Evolutionary conservation across 2,797 vertebrate species (phyloP).

Genomic region (Anomalospiza imberbis): DNA sequence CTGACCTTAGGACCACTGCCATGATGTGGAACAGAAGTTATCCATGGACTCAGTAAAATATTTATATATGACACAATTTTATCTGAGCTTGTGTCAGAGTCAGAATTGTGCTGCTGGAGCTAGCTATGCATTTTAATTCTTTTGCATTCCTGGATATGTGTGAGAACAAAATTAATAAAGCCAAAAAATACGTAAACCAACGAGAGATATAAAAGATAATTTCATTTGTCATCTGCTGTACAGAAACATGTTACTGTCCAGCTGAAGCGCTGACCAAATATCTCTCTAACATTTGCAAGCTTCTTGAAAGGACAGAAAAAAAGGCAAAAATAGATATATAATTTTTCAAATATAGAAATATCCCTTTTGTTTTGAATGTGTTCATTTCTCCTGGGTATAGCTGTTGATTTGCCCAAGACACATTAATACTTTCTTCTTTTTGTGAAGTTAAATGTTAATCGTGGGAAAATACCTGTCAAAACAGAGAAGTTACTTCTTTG

Average conservation of each 20-base stretch:
- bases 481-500: conserved; percentile 3
- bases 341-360: not conserved
- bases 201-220: conserved; percentile 1
- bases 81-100: not conserved
- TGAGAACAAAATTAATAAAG: not conserved
- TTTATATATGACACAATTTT: not conserved
- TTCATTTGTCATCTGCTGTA: conserved; percentile 21
- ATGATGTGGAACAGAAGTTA: not conserved
- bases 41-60: not conserved
- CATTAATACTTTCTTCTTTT: not conserved
- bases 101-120: not conserved
- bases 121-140: conserved; percentile 6
- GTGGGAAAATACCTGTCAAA: conserved; percentile 30
- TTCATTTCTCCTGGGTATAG: not conserved
- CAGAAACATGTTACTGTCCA: not conserved
- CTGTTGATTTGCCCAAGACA: not conserved
- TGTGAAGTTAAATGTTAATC: conserved; percentile 8
- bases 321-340: not conserved
- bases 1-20: not conserved
- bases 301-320: not conserved
- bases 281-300: conserved; percentile 27
- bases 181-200: not conserved
- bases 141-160: not conserved
- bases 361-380: not conserved
- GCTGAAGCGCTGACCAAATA: conserved; percentile 11